Conservation (phyloP, 37 sponge, comb jelly and placozoan species). For the Oscarella lobularis region DNA sequence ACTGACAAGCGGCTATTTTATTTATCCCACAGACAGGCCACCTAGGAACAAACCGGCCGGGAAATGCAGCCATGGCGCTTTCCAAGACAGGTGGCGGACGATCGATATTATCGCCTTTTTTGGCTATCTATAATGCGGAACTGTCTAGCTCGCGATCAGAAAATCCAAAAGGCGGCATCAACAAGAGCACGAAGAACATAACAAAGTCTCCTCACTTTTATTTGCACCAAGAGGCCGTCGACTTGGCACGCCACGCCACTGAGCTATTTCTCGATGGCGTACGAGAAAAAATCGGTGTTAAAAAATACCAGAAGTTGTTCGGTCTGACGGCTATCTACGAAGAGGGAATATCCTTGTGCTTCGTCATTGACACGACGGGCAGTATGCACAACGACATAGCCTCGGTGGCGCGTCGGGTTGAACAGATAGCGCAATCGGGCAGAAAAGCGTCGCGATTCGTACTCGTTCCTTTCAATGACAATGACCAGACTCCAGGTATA, state of each 20-base stretch:
- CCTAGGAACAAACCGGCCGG: not conserved
- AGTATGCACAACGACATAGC: slow-evolving; percentile 6
- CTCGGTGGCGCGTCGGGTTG: not conserved
- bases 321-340: not conserved
- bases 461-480: slow-evolving; percentile 3
- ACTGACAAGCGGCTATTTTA: not conserved
- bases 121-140: not conserved
- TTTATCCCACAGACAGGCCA: not conserved
- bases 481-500: not conserved
- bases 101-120: no score
- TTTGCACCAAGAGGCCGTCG: not conserved
- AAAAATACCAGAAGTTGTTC: not conserved
- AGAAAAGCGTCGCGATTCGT: not conserved
- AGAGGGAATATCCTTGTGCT: not conserved
- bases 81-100: no score
- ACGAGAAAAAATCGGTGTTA: not conserved
- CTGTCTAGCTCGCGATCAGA: not conserved
- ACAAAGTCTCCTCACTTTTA: not conserved
- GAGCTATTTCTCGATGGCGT: not conserved
- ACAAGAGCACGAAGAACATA: not conserved
- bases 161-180: not conserved
- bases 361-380: not conserved
- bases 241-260: not conserved
- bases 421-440: not conserved
- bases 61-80: not conserved